phyloP scores from a whole-genome alignment of 1,140 invertebrate genomes.

The Sycophila sp. region DNA sequence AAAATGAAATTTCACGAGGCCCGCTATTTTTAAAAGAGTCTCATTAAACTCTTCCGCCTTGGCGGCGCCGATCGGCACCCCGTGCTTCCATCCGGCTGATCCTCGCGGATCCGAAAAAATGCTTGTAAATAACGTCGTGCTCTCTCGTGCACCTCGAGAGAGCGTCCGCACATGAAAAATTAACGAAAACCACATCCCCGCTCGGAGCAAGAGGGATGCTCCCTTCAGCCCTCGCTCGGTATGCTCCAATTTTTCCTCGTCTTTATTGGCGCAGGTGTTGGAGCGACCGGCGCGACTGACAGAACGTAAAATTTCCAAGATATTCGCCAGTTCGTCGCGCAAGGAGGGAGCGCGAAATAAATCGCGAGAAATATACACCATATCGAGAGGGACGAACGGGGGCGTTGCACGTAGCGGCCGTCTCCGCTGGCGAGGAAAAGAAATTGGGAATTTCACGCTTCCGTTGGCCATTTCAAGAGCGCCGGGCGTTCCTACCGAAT shows the following conservation, averaged over 20 bases:
- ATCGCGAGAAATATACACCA: conserved; percentile 28
- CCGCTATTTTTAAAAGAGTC: too few species aligned
- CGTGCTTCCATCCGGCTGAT: too few species aligned
- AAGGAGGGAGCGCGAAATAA: conserved; percentile 30
- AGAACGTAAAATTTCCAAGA: conserved; percentile 31
- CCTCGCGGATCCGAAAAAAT: too few species aligned
- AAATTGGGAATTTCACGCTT: conserved; percentile 66
- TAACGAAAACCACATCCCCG: too few species aligned
- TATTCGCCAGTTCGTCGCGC: conserved; percentile 18
- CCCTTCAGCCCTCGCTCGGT: background rate
- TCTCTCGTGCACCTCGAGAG: background rate
- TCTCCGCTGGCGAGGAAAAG: conserved; percentile 54
- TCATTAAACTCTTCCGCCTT: too few species aligned
- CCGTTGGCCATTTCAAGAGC: conserved; percentile 50
- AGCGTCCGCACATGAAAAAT: background rate
- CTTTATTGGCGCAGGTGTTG: background rate
- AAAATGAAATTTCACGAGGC: too few species aligned
- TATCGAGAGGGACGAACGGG: background rate
- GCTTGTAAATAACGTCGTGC: too few species aligned
- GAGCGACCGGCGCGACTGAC: background rate
- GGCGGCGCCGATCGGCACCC: too few species aligned
- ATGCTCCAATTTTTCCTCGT: conserved; percentile 6
- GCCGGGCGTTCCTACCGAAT: background rate
- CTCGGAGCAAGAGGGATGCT: background rate
- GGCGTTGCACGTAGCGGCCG: background rate